Percentiles rank a stretch among this genome's conserved stretches.
phyloP scores from a whole-genome alignment of 35 echinoderm and acorn worm genomes.

The Lytechinus variegatus region DNA sequence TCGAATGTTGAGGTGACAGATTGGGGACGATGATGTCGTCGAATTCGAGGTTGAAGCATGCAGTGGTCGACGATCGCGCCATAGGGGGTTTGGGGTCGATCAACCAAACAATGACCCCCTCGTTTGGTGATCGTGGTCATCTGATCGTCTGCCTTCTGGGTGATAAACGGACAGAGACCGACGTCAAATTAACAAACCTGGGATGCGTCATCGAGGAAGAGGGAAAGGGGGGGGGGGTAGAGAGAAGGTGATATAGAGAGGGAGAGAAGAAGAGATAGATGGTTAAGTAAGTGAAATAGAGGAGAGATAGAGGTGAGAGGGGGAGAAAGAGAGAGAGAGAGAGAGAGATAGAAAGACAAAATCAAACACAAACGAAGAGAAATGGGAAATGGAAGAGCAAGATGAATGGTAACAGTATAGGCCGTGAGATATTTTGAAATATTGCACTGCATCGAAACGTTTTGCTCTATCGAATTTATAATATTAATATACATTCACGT shows the following conservation, averaged over 20 bases:
- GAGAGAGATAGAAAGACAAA: not conserved
- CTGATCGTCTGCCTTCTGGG: conserved; percentile 20
- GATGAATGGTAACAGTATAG: no score
- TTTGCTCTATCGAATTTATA: no score
- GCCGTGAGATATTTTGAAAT: no score
- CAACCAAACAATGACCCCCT: not conserved
- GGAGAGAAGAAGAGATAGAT: not conserved
- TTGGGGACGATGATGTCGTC: not conserved
- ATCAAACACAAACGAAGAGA: no score
- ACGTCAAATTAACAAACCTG: conserved; percentile 5
- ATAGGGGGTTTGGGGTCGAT: not conserved
- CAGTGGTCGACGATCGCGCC: not conserved
- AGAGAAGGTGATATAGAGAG: not conserved
- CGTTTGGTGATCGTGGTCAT: conserved; percentile 28
- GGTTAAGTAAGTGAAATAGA: not conserved
- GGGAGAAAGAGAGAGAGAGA: conserved; percentile 4
- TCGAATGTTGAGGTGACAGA: not conserved
- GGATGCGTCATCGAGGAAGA: not conserved
- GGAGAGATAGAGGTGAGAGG: not conserved
- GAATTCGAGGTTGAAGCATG: not conserved
- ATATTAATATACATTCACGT: no score
- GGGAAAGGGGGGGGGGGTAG: not conserved
- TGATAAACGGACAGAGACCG: not conserved
- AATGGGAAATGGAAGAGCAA: no score
- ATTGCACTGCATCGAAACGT: no score